phyloP scores from a whole-genome alignment of 2,888 invertebrate species.

The Acronicta leporina region DNA sequence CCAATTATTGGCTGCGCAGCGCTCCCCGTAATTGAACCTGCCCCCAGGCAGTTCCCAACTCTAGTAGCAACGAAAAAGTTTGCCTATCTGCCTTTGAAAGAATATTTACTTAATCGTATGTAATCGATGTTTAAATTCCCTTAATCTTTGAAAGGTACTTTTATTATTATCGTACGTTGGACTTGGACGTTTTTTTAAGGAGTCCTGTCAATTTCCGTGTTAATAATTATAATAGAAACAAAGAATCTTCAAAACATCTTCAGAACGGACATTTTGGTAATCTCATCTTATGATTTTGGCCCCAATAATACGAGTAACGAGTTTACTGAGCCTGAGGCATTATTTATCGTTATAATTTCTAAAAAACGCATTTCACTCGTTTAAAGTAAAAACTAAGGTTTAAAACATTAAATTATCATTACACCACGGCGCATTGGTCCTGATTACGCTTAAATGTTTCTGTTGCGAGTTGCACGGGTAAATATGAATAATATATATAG shows the following conservation, averaged over 20 bases:
- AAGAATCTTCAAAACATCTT: no score
- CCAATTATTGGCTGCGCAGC: slow-evolving; percentile 85
- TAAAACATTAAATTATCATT: not conserved
- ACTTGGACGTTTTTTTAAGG: no score
- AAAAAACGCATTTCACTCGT: no score
- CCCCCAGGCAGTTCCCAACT: slow-evolving; percentile 69
- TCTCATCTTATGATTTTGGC: no score
- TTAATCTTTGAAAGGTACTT: no score
- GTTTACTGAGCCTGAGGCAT: no score
- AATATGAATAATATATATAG: slow-evolving; percentile 46
- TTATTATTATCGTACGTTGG: no score
- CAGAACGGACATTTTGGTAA: no score
- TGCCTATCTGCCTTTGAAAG: slow-evolving; percentile 38
- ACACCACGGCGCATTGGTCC: not conserved
- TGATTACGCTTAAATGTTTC: not conserved
- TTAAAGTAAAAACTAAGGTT: not conserved
- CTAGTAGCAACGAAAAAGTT: slow-evolving; percentile 66
- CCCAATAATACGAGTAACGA: no score
- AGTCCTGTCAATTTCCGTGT: no score
- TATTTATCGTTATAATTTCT: no score
- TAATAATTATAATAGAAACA: no score
- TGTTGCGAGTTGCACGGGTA: slow-evolving; percentile 15
- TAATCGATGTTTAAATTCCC: slow-evolving; percentile 10
- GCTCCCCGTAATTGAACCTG: slow-evolving; percentile 83
- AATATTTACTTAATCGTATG: slow-evolving; percentile 17